Conservation (phyloP, 2,888 invertebrate species). For the Dolichomitus sp. region DNA sequence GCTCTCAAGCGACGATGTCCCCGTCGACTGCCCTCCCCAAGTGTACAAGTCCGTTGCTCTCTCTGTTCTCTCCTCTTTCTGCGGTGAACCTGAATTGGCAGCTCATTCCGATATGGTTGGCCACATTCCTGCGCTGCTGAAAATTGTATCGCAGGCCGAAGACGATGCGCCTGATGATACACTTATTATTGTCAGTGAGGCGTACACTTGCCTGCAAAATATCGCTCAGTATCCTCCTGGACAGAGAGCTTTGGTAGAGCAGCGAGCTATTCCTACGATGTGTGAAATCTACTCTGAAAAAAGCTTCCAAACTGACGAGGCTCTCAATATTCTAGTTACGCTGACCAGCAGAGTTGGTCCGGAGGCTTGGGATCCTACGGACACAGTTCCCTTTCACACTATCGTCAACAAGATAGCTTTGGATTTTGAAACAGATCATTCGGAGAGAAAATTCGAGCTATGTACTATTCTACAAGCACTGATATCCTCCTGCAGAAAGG, state of each 20-base stretch:
- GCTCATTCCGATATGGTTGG: constrained; percentile 94
- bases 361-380: constrained; percentile 91
- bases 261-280: constrained; percentile 93
- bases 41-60: constrained; percentile 97
- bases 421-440: constrained; percentile 96
- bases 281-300: constrained; percentile 95
- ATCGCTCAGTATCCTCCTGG: constrained; percentile 93
- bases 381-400: constrained; percentile 93
- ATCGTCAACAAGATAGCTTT: constrained; percentile 94
- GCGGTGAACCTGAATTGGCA: constrained; percentile 93
- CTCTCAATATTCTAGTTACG: constrained; percentile 92
- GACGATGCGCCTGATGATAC: constrained; percentile 95
- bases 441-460: constrained; percentile 95
- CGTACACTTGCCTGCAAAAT: constrained; percentile 93
- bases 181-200: constrained; percentile 95
- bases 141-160: constrained; percentile 94
- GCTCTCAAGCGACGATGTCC: constrained; percentile 91
- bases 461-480: constrained; percentile 93
- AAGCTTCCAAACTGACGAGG: constrained; percentile 96
- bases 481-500: constrained; percentile 91
- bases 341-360: constrained; percentile 92
- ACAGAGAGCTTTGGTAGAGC: constrained; percentile 92
- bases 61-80: constrained; percentile 95
- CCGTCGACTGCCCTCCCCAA: constrained; percentile 95
- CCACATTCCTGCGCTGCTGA: constrained; percentile 93